Conservation (phyloP, 2,888 invertebrate species). For the Chymomyza caudatula region DNA sequence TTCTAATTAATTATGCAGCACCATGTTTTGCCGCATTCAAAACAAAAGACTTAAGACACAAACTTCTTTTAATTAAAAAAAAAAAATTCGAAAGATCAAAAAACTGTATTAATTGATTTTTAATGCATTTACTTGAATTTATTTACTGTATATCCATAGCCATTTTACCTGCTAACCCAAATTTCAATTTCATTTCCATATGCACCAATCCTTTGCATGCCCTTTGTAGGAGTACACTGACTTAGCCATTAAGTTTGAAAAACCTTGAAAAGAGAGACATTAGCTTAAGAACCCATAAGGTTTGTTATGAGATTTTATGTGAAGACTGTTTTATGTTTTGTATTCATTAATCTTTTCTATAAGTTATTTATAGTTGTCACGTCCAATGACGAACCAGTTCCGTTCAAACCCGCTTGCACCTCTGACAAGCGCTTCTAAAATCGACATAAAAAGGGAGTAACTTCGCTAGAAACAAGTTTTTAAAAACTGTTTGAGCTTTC, state of each 20-base stretch:
- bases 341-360: too few relatives aligned
- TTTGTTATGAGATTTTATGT: too few relatives aligned
- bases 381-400: too few relatives aligned
- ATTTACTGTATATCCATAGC: slow-evolving; percentile 1
- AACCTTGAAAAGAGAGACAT: too few relatives aligned
- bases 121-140: slow-evolving; percentile 10
- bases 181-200: slow-evolving; percentile 17
- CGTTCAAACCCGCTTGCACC: too few relatives aligned
- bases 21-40: slow-evolving; percentile 3
- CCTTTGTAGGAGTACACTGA: background rate
- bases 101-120: background rate
- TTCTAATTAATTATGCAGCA: background rate
- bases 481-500: too few relatives aligned
- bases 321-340: too few relatives aligned
- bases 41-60: slow-evolving; percentile 60
- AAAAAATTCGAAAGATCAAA: background rate
- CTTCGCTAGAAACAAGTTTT: too few relatives aligned
- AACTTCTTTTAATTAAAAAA: slow-evolving; percentile 27
- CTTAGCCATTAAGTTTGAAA: background rate
- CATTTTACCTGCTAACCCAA: slow-evolving; percentile 52
- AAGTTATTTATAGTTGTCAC: too few relatives aligned
- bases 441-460: too few relatives aligned
- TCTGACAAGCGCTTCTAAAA: too few relatives aligned
- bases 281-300: too few relatives aligned
- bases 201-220: background rate